Evolutionary conservation across 1,140 invertebrate genomes (phyloP).

Genomic region (Steinernema khuongi): DNA sequence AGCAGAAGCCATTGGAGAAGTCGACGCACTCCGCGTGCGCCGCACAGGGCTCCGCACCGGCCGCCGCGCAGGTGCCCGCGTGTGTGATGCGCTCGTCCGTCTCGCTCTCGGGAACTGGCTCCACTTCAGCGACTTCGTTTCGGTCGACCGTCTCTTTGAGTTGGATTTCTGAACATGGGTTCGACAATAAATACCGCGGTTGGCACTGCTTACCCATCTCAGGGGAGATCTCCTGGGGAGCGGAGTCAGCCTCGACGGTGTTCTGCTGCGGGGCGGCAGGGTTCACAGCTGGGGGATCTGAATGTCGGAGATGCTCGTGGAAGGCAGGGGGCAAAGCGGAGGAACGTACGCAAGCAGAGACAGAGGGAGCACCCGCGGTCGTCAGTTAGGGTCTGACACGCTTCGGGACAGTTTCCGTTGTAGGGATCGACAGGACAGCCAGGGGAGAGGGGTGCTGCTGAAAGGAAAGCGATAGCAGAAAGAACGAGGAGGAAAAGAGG

Average conservation of each 20-base stretch:
- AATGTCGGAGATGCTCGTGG: neutral
- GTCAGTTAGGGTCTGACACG: slow-evolving; percentile 28
- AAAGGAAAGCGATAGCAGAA: neutral
- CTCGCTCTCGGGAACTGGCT: neutral
- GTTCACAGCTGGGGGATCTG: neutral
- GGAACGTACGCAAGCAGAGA: slow-evolving; percentile 30
- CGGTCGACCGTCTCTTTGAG: neutral
- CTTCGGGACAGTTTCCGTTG: slow-evolving; percentile 26
- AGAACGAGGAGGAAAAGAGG: slow-evolving; percentile 15
- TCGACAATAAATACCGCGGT: neutral
- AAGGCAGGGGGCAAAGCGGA: neutral
- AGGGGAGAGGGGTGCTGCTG: neutral
- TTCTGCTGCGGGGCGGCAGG: slow-evolving; percentile 21
- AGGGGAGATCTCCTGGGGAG: slow-evolving; percentile 7
- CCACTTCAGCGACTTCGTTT: neutral
- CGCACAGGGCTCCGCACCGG: slow-evolving; percentile 70
- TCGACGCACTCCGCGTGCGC: slow-evolving; percentile 76
- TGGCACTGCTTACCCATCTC: neutral
- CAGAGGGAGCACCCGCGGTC: slow-evolving; percentile 36
- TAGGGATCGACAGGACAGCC: slow-evolving; percentile 38
- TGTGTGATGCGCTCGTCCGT: neutral
- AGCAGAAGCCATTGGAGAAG: slow-evolving; percentile 77
- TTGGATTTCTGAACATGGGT: neutral
- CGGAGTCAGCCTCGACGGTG: slow-evolving; percentile 19
- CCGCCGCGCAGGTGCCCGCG: slow-evolving; percentile 61